Evolutionary conservation across 1,140 invertebrate genomes (phyloP).

Genomic region (Lucilia cuprina): DNA sequence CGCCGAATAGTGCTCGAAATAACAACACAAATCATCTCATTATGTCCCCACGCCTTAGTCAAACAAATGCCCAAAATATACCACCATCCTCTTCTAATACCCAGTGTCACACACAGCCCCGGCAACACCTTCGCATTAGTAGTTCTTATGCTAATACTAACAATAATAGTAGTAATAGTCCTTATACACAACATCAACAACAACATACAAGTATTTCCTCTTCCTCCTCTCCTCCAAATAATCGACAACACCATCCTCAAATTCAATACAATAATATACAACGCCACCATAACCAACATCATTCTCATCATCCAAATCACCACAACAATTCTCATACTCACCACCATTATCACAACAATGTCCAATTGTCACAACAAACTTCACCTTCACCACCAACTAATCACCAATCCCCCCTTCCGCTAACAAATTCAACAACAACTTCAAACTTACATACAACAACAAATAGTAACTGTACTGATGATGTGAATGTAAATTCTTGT

Average conservation of each 20-base stretch:
- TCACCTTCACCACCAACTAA: conserved; percentile 50
- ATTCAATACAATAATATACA: conserved; percentile 39
- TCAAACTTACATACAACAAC: conserved; percentile 60
- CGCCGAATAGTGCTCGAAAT: not conserved
- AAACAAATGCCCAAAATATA: not conserved
- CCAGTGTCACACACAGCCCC: not conserved
- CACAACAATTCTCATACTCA: conserved; percentile 31
- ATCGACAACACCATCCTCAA: conserved; percentile 41
- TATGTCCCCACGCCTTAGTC: not conserved
- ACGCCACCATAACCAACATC: not conserved
- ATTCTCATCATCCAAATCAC: conserved; percentile 4
- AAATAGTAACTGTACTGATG: conserved; percentile 60
- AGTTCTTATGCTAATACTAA: not conserved
- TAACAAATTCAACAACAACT: conserved; percentile 49
- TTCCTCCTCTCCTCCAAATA: conserved; percentile 25
- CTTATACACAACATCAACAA: not conserved
- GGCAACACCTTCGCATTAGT: not conserved
- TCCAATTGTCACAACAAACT: too few relatives aligned
- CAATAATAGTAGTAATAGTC: not conserved
- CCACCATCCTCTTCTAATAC: not conserved
- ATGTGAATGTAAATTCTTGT: conserved; percentile 63
- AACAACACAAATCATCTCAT: not conserved
- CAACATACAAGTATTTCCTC: not conserved
- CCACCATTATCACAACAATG: conserved; percentile 43
- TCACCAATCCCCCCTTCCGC: conserved; percentile 59